These are phyloP conservation scores for Hydraecia micacea DNA, from an alignment of 2,888 invertebrate genomes.

Conservation along the genomic window DNA sequence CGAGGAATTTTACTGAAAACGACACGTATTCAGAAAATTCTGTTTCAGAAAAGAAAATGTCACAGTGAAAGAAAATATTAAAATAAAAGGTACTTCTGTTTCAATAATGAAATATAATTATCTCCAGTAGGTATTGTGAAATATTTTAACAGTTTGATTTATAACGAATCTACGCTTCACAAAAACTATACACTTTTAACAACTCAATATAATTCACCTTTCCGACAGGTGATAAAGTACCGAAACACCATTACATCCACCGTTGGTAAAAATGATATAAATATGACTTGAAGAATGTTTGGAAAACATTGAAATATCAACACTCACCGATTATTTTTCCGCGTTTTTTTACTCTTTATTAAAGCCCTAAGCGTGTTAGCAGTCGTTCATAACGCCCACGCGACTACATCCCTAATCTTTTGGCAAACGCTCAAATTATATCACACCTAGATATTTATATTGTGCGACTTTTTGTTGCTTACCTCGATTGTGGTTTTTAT, in stretches of 20 bases:
- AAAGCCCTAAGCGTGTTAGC: conserved; percentile 75
- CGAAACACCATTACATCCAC: conserved; percentile 34
- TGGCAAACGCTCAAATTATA: conserved; percentile 83
- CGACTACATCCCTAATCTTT: conserved; percentile 81
- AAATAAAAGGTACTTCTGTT: not conserved
- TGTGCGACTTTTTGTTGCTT: conserved; percentile 57
- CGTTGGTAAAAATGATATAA: conserved; percentile 50
- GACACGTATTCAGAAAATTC: not conserved
- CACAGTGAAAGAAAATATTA: not conserved
- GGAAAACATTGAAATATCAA: conserved; percentile 64
- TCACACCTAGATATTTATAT: conserved; percentile 79
- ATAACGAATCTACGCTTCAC: not conserved
- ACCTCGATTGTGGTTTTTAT: not conserved
- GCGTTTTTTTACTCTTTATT: conserved; percentile 59
- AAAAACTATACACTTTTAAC: conserved; percentile 11
- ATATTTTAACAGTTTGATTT: conserved; percentile 15
- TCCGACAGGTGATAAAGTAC: conserved; percentile 53
- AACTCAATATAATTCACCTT: conserved; percentile 38
- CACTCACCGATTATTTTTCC: conserved; percentile 62
- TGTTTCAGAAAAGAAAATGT: not conserved
- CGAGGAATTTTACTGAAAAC: not conserved
- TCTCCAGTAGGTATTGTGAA: not conserved
- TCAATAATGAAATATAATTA: not conserved
- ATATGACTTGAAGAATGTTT: conserved; percentile 54
- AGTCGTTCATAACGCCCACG: conserved; percentile 81